Conservation (phyloP, 1,140 invertebrate genomes). For the Telenomus remus region DNA sequence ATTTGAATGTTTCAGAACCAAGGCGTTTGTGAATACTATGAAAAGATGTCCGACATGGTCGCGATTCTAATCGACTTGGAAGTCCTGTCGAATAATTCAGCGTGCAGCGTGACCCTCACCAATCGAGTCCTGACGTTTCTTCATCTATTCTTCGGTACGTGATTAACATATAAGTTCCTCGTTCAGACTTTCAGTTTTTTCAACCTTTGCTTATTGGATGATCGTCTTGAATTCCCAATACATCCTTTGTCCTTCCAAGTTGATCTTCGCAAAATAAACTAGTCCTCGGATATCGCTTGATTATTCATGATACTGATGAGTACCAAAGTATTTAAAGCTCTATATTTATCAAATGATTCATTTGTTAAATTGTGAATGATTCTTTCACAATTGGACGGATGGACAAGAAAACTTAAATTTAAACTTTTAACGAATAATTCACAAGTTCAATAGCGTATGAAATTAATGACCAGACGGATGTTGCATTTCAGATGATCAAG, state of each 20-base stretch:
- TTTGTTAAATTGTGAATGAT: no score
- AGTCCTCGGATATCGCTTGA: conserved; percentile 13
- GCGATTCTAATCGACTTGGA: conserved; percentile 75
- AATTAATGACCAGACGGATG: not conserved
- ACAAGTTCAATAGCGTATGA: not conserved
- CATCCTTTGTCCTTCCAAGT: conserved; percentile 2
- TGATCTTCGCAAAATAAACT: conserved; percentile 14
- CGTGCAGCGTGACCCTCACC: conserved; percentile 67
- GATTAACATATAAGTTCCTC: conserved; percentile 21
- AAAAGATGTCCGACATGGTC: conserved; percentile 74
- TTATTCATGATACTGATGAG: conserved; percentile 31
- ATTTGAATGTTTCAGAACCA: conserved; percentile 61
- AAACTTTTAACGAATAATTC: not conserved
- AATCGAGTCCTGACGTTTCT: conserved; percentile 71
- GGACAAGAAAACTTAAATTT: not conserved
- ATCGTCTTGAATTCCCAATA: not conserved
- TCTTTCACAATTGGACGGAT: no score
- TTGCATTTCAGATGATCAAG: conserved; percentile 3
- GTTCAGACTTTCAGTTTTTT: no score
- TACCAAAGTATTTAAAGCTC: conserved; percentile 2
- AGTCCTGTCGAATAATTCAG: not conserved
- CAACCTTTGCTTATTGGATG: not conserved
- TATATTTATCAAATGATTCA: conserved; percentile 4
- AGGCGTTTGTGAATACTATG: conserved; percentile 69
- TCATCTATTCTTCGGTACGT: conserved; percentile 73